A percentile compares a stretch with the other conserved stretches of the same genome.
Conservation (phyloP, 2,113 vertebrate species). For the Phasianus colchicus region DNA sequence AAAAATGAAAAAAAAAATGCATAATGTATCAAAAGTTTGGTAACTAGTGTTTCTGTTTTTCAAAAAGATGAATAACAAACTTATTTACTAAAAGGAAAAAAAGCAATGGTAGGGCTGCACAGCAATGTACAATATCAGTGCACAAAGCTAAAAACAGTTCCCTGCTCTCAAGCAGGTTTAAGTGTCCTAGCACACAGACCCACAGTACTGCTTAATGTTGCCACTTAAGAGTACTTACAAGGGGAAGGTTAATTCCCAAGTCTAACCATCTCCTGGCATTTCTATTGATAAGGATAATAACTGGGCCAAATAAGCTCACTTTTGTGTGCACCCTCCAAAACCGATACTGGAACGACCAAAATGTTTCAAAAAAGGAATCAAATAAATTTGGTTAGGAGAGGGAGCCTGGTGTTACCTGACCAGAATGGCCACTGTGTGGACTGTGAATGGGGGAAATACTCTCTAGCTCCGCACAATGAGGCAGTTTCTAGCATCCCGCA, state of each 20-base stretch:
- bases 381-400: neutral
- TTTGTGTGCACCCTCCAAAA: neutral
- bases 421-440: accelerated
- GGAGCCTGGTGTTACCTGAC: neutral
- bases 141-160: neutral
- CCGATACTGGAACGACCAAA: neutral
- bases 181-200: neutral
- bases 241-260: neutral
- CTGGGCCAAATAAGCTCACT: neutral
- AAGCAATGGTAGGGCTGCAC: neutral
- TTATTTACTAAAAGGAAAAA: neutral
- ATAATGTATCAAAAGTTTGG: neutral
- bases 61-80: neutral
- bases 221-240: neutral
- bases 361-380: neutral
- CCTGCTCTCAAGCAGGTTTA: neutral
- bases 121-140: neutral
- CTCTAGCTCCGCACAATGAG: neutral
- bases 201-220: neutral
- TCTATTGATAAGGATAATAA: neutral
- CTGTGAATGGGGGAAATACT: neutral
- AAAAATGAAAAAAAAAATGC: neutral
- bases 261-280: neutral
- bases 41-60: neutral
- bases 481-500: neutral